Evolutionary conservation across 2,888 invertebrate species (phyloP), one percentile per base, ranked within the genome.

Genomic region (Drosophila kanekoi): DNA sequence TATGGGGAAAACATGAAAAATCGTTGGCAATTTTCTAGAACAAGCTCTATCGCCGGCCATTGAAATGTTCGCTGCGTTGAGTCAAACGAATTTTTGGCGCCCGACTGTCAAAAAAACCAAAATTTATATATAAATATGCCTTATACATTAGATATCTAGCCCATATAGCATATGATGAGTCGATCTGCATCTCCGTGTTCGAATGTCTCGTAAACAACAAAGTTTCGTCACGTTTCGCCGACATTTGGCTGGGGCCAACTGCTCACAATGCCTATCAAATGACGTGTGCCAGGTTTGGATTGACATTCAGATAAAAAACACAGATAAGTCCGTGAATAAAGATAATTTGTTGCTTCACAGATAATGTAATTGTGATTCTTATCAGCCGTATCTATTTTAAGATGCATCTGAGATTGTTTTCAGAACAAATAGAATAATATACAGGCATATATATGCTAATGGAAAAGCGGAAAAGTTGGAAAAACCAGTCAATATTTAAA

Each of bases 191-290:
- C 28, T 4, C 37, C 28, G 37, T 40, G 9, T 38, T 59, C 43
- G 53, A 54, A 35, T 32, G 41, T 35, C 68, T 53, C 43, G 37
- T 49, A 47, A 62, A 57, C 57, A 62, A 73, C 56, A 43, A 53
- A 78, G 60, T 60, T 59, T 53, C 47, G 60, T 75, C 79, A 79
- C 62, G 63, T 79, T 60, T 59, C 13, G 20, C 1, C 23, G 18
- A 32, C 53, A 64, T 51, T 64, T 32, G 37, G 23, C 38, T 45
- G 53, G 49, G 23, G 40, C 5, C 49, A 61, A 45, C 48, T 33
- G 43, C 28, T 32, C 16, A 6, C 28, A 59, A 33, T 69, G 49
- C n/a, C 52, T 20, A 57, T 54, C 33, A 28, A 47, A 64, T 77
- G 58, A 65, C 66, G 56, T 37, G 61, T 56, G 40, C 35, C 41